Percentiles rank a stretch among this genome's conserved stretches.
phyloP scores from a whole-genome alignment of 2,113 vertebrate genomes.

The Trochalopteron elliotii region DNA sequence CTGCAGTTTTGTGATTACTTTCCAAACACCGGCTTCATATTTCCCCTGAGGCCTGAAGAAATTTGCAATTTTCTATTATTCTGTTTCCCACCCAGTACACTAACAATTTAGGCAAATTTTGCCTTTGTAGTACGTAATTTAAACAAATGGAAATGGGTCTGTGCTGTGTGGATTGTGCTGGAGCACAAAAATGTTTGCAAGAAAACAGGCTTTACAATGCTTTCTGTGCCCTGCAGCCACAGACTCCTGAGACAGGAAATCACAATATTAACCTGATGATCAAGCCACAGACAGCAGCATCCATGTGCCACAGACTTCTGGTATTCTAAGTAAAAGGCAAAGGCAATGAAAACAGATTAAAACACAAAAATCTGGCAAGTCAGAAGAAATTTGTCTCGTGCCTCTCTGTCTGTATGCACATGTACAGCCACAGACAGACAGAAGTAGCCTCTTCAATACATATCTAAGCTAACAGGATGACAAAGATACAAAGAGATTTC shows the following conservation, averaged over 20 bases:
- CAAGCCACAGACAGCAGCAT: background rate
- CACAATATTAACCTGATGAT: background rate
- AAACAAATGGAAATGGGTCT: background rate
- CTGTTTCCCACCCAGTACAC: background rate
- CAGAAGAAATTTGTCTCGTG: background rate
- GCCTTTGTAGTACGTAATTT: background rate
- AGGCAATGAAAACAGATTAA: background rate
- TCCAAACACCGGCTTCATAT: background rate
- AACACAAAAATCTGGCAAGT: background rate
- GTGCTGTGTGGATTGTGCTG: background rate
- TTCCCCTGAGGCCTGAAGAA: background rate
- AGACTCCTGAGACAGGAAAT: background rate
- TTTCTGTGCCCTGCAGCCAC: conserved; percentile 1
- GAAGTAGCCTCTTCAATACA: background rate
- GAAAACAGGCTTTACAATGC: background rate
- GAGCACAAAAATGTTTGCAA: background rate
- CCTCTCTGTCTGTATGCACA: background rate
- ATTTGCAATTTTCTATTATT: background rate
- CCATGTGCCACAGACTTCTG: background rate
- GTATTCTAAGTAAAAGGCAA: background rate
- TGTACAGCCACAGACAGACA: background rate
- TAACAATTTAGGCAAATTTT: background rate
- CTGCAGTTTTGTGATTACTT: background rate
- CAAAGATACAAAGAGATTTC: background rate
- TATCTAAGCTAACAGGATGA: background rate